Conservation (phyloP, 2,888 invertebrate genomes). For the Pogonocherus hispidulus region DNA sequence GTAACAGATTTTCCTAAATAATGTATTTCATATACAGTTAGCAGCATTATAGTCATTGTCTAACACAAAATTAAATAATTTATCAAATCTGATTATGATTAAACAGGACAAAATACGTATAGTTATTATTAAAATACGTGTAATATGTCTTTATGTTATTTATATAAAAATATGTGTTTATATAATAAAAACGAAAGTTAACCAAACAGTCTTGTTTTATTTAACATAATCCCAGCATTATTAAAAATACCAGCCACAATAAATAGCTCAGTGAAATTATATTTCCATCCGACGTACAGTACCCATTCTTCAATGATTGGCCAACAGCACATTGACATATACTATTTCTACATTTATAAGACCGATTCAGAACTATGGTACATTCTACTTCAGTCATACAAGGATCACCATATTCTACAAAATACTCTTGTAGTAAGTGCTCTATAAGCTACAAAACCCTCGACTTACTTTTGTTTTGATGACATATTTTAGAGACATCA, state of each 20-base stretch:
- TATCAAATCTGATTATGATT: conserved; percentile 50
- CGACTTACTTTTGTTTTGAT: conserved; percentile 42
- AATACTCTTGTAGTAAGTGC: conserved; percentile 6
- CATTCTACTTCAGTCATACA: conserved; percentile 52
- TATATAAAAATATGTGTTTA: conserved; percentile 46
- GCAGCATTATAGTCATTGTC: conserved; percentile 45
- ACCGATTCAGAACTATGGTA: conserved; percentile 48
- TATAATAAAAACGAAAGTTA: conserved; percentile 40
- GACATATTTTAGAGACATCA: conserved; percentile 34
- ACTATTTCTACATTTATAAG: conserved; percentile 54
- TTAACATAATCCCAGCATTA: conserved; percentile 15
- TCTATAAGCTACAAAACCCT: neutral
- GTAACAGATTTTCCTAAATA: neutral
- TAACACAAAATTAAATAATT: conserved; percentile 39
- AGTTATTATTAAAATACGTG: conserved; percentile 40
- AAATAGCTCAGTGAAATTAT: neutral
- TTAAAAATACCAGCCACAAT: conserved; percentile 9
- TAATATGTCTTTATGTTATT: conserved; percentile 43
- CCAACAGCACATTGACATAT: conserved; percentile 54
- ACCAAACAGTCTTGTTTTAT: conserved; percentile 22
- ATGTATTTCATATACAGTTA: conserved; percentile 24
- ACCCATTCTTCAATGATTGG: conserved; percentile 39
- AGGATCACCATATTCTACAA: conserved; percentile 52
- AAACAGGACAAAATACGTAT: conserved; percentile 42
- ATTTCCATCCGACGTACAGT: conserved; percentile 36